These are phyloP conservation scores for Folsomia manolachei DNA, from an alignment of 2,888 invertebrate genomes.

Conservation along the genomic window DNA sequence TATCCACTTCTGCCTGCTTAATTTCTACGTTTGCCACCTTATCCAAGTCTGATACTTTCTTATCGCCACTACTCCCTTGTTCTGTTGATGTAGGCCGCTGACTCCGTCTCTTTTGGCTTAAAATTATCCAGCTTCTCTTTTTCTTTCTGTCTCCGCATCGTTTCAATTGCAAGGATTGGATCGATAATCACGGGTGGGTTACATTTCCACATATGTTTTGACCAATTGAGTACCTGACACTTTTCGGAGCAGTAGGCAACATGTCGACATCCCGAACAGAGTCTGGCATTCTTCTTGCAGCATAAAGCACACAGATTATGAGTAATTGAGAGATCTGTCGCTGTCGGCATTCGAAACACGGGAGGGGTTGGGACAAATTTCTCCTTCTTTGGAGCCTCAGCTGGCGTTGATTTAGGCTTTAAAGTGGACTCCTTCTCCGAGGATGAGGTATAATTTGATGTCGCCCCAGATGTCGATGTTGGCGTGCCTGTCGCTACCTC, in stretches of 20 bases:
- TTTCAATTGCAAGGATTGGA: not conserved
- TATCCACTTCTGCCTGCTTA: no score
- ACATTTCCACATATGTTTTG: conserved; percentile 3
- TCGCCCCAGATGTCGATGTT: not conserved
- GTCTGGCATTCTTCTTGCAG: conserved; percentile 5
- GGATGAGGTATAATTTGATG: no score
- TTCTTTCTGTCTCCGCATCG: not conserved
- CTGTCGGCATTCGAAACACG: not conserved
- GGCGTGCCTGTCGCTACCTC: not conserved
- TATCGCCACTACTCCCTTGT: no score
- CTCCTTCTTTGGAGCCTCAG: not conserved
- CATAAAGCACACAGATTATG: conserved; percentile 9
- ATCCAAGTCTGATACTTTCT: no score
- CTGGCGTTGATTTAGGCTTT: not conserved
- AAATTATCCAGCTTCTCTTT: no score
- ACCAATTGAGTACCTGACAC: conserved; percentile 6
- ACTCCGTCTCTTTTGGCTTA: no score
- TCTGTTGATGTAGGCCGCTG: no score
- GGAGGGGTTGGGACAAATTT: not conserved
- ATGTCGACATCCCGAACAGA: conserved; percentile 8
- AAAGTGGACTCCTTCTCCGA: not conserved
- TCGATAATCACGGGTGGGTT: not conserved
- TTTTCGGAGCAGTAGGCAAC: conserved; percentile 4
- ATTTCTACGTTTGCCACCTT: no score
- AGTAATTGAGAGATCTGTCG: not conserved